Percentiles rank a stretch among this genome's conserved stretches.
phyloP scores from a whole-genome alignment of 2,888 invertebrate genomes.

The Myopa testacea region DNA sequence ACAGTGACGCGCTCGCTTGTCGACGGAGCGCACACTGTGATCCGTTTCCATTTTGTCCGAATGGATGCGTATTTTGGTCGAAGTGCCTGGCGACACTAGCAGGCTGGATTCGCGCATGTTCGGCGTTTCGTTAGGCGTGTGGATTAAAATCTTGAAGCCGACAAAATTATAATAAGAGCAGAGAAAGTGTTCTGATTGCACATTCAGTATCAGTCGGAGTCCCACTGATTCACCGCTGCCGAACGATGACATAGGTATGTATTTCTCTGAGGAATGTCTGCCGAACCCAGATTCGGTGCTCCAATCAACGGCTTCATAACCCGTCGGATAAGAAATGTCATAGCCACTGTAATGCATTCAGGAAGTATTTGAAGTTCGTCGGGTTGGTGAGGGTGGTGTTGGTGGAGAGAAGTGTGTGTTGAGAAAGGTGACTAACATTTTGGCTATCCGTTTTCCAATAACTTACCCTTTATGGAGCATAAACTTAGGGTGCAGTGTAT shows the following conservation, averaged over 20 bases:
- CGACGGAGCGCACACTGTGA: constrained; percentile 52
- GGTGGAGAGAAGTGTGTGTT: background rate
- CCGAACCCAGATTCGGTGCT: constrained; percentile 79
- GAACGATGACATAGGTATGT: constrained; percentile 70
- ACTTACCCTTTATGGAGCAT: constrained; percentile 45
- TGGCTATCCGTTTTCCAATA: background rate
- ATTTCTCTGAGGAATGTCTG: constrained; percentile 69
- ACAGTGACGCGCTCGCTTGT: constrained; percentile 71
- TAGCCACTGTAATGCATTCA: background rate
- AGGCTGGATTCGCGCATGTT: constrained; percentile 61
- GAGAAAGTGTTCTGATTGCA: constrained; percentile 78
- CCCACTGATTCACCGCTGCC: constrained; percentile 80
- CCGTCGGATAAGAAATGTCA: background rate
- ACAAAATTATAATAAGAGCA: constrained; percentile 80
- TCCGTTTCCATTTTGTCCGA: constrained; percentile 58
- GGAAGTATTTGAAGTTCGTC: background rate
- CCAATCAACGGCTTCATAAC: constrained; percentile 72
- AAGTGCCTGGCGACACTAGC: constrained; percentile 56
- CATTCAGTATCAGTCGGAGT: constrained; percentile 77
- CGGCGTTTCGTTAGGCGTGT: constrained; percentile 62
- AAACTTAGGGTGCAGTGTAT: constrained; percentile 74
- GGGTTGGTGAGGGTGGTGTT: background rate
- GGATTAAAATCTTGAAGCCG: constrained; percentile 63
- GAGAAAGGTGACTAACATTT: background rate
- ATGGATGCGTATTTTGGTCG: constrained; percentile 60